phyloP scores from a whole-genome alignment of 2,113 vertebrate species.

The Vidua macroura region DNA sequence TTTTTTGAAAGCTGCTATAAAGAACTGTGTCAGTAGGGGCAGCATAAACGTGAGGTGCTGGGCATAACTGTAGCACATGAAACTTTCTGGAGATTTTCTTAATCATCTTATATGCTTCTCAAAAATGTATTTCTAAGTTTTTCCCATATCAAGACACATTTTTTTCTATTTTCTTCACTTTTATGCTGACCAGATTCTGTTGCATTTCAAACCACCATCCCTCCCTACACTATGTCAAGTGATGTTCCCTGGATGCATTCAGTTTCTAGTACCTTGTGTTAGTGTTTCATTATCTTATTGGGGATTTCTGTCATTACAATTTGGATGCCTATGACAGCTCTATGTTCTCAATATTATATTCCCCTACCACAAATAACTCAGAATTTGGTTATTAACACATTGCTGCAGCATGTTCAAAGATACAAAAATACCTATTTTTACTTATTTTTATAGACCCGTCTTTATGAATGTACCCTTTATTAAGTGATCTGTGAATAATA shows the following conservation, averaged over 20 bases:
- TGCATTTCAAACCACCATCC: background rate
- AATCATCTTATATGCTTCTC: background rate
- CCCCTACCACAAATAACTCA: background rate
- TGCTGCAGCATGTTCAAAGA: background rate
- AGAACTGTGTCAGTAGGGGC: background rate
- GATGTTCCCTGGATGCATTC: background rate
- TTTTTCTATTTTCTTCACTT: background rate
- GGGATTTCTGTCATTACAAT: background rate
- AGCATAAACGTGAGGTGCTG: background rate
- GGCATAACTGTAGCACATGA: background rate
- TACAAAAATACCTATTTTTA: background rate
- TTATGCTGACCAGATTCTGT: background rate
- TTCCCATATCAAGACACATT: background rate
- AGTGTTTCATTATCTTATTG: background rate
- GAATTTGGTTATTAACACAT: background rate
- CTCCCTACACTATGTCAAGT: background rate
- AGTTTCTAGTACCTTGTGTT: background rate
- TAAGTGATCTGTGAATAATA: background rate
- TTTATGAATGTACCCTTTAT: background rate
- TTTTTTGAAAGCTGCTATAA: background rate
- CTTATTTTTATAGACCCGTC: background rate
- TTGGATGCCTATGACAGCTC: background rate
- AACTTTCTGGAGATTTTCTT: background rate
- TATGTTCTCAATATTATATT: background rate
- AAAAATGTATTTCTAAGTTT: background rate